Evolutionary conservation across 2,797 vertebrate genomes (phyloP).

Genomic region (Crenichthys baileyi): DNA sequence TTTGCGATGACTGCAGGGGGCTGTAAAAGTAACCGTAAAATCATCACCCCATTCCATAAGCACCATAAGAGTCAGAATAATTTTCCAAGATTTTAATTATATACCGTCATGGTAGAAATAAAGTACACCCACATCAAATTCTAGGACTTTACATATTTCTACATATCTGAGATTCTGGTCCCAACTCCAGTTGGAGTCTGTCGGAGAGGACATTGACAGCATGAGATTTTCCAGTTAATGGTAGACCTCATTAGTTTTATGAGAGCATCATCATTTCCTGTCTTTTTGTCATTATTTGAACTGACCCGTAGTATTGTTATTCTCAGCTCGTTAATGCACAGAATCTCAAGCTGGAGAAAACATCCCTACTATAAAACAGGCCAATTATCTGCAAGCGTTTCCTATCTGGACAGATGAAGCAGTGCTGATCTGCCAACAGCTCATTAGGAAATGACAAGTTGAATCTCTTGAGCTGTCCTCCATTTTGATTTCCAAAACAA

Average conservation of each 20-base stretch:
- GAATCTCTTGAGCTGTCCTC: constrained; percentile 43
- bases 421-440: constrained; percentile 39
- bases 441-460: constrained; percentile 59
- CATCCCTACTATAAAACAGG: constrained; percentile 60
- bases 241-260: constrained; percentile 55
- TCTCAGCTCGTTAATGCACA: constrained; percentile 63
- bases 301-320: constrained; percentile 43
- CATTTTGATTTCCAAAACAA: constrained; percentile 26
- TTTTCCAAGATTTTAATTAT: background rate
- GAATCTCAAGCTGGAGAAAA: constrained; percentile 54
- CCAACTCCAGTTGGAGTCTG: background rate
- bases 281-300: constrained; percentile 14
- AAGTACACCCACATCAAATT: background rate
- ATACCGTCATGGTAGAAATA: background rate
- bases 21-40: background rate
- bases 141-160: background rate
- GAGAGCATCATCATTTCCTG: constrained; percentile 50
- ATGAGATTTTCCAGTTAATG: constrained; percentile 39
- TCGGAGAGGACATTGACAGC: background rate
- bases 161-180: background rate
- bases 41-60: too few relatives aligned
- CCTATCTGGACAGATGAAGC: constrained; percentile 45
- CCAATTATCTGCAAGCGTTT: constrained; percentile 66
- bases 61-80: background rate
- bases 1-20: background rate